Percentiles rank a stretch among this genome's conserved stretches.
Conservation (phyloP, 2,113 vertebrate genomes). For the Polyodon spathula region DNA sequence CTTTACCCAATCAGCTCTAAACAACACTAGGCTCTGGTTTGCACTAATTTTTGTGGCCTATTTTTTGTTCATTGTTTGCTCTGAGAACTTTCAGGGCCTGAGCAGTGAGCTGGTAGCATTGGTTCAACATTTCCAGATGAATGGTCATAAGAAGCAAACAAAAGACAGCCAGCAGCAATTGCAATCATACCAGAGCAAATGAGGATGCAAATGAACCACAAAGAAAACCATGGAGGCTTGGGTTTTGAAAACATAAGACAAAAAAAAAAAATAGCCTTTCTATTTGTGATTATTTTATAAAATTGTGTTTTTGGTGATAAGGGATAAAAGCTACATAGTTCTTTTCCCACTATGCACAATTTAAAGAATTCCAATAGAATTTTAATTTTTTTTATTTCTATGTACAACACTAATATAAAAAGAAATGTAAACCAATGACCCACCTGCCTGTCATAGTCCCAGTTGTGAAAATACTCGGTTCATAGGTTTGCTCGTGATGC, state of each 20-base stretch:
- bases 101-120: constrained; percentile 16
- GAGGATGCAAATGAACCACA: constrained; percentile 51
- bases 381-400: too few relatives aligned
- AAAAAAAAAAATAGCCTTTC: constrained; percentile 39
- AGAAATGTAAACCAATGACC: too few relatives aligned
- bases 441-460: too few relatives aligned
- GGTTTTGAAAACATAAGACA: too few relatives aligned
- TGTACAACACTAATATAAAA: too few relatives aligned
- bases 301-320: too few relatives aligned
- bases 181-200: constrained; percentile 40
- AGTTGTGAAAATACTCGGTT: too few relatives aligned
- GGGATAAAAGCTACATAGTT: too few relatives aligned
- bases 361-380: too few relatives aligned
- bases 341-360: too few relatives aligned
- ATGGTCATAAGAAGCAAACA: constrained; percentile 30
- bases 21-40: constrained; percentile 25
- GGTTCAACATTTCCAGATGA: constrained; percentile 29
- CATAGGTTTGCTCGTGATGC: too few relatives aligned
- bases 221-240: constrained; percentile 48
- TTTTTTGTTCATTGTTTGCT: constrained; percentile 27
- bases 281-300: constrained; percentile 5
- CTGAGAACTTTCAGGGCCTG: constrained; percentile 24
- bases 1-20: constrained; percentile 30
- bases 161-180: constrained; percentile 27
- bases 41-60: constrained; percentile 35